Evolutionary conservation across 2,113 vertebrate species (phyloP).

Genomic region (Meles meles): DNA sequence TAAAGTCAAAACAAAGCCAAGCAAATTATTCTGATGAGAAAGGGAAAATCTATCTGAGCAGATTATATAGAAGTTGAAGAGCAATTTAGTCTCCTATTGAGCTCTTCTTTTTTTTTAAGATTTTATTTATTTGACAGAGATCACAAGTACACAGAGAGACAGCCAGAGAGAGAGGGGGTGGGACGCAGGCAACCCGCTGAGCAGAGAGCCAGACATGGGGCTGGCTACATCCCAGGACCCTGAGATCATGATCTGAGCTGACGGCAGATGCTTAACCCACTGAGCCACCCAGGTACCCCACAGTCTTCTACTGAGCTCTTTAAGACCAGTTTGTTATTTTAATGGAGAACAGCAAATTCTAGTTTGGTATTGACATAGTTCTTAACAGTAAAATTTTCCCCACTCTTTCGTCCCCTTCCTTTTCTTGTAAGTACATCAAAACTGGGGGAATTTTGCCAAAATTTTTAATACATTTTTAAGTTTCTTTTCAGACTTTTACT

Average conservation of each 20-base stretch:
- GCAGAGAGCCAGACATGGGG: no score
- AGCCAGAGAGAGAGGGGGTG: no score
- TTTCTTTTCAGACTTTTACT: background rate
- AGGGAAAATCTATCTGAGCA: background rate
- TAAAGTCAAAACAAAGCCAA: background rate
- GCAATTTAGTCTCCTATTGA: background rate
- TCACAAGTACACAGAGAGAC: no score
- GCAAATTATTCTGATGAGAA: background rate
- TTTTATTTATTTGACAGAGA: no score
- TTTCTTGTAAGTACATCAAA: background rate
- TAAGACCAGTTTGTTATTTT: background rate
- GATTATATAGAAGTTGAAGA: background rate
- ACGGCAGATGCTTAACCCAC: no score
- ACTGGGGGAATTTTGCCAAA: background rate
- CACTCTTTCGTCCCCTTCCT: background rate
- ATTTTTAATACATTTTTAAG: background rate
- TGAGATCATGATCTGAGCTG: no score
- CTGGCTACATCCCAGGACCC: no score
- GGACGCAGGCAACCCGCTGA: no score
- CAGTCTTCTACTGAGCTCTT: background rate
- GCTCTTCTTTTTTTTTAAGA: background rate
- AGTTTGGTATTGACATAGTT: background rate
- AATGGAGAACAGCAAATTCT: background rate
- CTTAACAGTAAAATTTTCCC: background rate
- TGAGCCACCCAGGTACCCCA: no score